These are phyloP conservation scores for Eriocheir sinensis DNA, from an alignment of 1,140 invertebrate species.

Conservation along the genomic window DNA sequence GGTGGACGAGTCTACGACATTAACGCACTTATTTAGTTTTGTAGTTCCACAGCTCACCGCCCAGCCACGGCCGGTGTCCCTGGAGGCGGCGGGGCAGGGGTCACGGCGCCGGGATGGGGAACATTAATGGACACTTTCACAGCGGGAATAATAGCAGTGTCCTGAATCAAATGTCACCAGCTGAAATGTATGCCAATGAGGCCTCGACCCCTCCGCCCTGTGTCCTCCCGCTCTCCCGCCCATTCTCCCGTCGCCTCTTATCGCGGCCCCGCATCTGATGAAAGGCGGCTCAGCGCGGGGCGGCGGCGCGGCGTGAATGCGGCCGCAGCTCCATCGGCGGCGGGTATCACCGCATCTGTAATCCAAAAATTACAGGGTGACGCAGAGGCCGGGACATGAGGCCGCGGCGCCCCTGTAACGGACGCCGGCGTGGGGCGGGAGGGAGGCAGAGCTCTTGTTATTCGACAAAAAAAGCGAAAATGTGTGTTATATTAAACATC, in stretches of 20 bases:
- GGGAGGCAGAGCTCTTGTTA: neutral
- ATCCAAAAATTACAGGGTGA: slow-evolving; percentile 70
- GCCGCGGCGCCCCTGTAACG: slow-evolving; percentile 39
- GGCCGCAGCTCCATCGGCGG: neutral
- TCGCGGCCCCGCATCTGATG: slow-evolving; percentile 52
- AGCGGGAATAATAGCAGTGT: slow-evolving; percentile 49
- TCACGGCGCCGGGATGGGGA: neutral
- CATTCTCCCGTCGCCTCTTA: slow-evolving; percentile 63
- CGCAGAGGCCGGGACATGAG: neutral
- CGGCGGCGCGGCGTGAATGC: neutral
- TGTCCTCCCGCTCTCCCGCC: slow-evolving; percentile 49
- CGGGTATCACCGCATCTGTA: slow-evolving; percentile 65
- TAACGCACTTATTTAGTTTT: neutral
- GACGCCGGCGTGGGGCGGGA: neutral
- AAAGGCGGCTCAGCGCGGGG: neutral
- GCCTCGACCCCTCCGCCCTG: neutral
- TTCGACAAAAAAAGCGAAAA: too few species aligned
- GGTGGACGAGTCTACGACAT: neutral
- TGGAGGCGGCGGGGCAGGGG: neutral
- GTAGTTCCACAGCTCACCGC: neutral
- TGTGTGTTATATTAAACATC: too few species aligned
- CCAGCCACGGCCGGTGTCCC: neutral
- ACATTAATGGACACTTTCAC: neutral
- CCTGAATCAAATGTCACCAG: slow-evolving; percentile 45
- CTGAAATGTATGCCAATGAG: slow-evolving; percentile 57